Evolutionary conservation across 2,888 invertebrate species (phyloP), one percentile per base, ranked within the genome.

Genomic region (Erebia ligea): DNA sequence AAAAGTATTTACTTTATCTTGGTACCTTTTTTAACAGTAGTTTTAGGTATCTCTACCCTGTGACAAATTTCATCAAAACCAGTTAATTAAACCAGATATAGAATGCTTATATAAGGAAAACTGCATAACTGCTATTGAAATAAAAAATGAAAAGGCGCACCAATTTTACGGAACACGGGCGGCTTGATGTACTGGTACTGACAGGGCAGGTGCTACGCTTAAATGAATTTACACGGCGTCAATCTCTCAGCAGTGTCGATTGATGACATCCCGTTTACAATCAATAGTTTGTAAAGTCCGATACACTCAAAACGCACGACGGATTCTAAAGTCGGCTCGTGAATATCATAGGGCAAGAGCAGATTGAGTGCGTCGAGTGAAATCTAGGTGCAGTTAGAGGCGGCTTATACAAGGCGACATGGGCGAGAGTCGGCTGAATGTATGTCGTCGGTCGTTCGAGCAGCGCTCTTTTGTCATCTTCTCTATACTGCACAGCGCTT

Each of bases 141-240:
- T 57, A 57, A 21, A 42, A 45, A 45, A 45, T 45, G 10, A 66
- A 56, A 45, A 45, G 45, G 66, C 56, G 54, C 42, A 42, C n/a
- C 40, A 65, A 15, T 54, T 52, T 65, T 42, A 11, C 25, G 25
- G 25, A 1, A 64, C 67, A 50, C 64, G 73, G 67, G 68, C 70
- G 61, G 61, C 71, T 67, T 67, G 70, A 70, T 72, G 42, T 65
- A 56, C 56, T n/a, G 10, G 71, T 70, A 56, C 56, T n/a, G 11
- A 70, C 71, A 67, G 72, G 76, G 73, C 78, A 78, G 80, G 81
- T 80, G 81, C 80, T 80, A 78, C 80, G 74, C 78, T 25, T 25
- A 80, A 85, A 85, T 85, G 84, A 82, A 83, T 85, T 85, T 80
- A 78, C 76, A 75, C 78, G 71, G 78, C 80, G 82, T 85, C 85